Evolutionary conservation across 2,888 invertebrate genomes (phyloP).

Genomic region (Myopa testacea): DNA sequence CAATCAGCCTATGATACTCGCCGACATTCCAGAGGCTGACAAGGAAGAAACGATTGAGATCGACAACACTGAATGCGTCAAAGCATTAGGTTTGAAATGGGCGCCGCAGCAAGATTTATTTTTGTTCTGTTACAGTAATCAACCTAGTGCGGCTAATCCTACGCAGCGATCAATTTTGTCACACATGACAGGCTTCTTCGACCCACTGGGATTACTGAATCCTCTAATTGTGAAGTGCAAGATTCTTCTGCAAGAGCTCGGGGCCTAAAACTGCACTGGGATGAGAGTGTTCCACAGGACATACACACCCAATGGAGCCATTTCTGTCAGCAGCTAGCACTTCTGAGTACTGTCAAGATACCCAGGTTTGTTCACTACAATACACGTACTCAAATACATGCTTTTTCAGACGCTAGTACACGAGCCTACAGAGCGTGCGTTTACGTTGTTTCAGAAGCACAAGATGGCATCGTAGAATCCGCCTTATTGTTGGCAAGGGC

Average conservation of each 20-base stretch:
- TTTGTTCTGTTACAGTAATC: constrained; percentile 24
- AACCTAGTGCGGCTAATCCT: not conserved
- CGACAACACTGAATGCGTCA: too few relatives aligned
- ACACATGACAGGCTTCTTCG: constrained; percentile 25
- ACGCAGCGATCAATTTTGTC: constrained; percentile 43
- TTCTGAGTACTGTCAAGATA: constrained; percentile 3
- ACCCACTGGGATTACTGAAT: constrained; percentile 74
- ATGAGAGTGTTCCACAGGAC: constrained; percentile 37
- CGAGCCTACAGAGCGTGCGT: constrained; percentile 43
- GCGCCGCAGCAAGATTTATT: constrained; percentile 10
- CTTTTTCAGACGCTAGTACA: constrained; percentile 43
- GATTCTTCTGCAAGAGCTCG: constrained; percentile 46
- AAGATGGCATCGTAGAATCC: constrained; percentile 6
- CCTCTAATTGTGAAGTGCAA: constrained; percentile 44
- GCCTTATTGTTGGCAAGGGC: constrained; percentile 43
- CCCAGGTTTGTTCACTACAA: too few relatives aligned
- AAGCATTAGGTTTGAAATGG: too few relatives aligned
- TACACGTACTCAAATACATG: constrained; percentile 38
- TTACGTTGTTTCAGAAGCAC: constrained; percentile 35
- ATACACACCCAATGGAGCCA: constrained; percentile 26
- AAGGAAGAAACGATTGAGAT: too few relatives aligned
- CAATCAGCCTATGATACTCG: too few relatives aligned
- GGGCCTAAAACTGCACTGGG: constrained; percentile 38
- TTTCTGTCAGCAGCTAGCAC: constrained; percentile 25
- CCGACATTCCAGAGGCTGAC: too few relatives aligned